Evolutionary conservation across 2,113 vertebrate genomes (phyloP).

Genomic region (Terrapene triunguis): DNA sequence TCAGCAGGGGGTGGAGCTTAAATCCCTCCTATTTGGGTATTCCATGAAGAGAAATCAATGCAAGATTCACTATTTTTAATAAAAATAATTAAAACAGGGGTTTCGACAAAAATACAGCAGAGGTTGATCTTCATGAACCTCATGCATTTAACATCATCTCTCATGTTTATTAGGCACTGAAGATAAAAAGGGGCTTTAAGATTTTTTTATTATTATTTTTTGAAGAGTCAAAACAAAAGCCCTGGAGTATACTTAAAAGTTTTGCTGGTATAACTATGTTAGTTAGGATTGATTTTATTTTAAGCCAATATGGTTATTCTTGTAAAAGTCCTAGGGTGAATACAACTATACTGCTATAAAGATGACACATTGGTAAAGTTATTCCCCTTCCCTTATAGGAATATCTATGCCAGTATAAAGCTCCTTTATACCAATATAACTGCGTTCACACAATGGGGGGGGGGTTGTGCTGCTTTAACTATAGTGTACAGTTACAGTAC

Average conservation of each 20-base stretch:
- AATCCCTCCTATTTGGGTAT: slow-evolving; percentile 4
- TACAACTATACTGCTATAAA: not conserved
- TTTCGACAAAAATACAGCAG: not conserved
- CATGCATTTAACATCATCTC: not conserved
- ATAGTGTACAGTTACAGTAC: not conserved
- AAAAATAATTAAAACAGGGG: not conserved
- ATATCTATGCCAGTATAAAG: not conserved
- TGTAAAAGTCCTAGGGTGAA: not conserved
- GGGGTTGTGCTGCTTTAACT: not conserved
- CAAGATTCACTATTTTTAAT: not conserved
- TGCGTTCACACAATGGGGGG: not conserved
- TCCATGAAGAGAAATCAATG: slow-evolving; percentile 18
- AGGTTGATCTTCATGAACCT: not conserved
- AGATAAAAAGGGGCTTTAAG: not conserved
- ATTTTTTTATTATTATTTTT: not conserved
- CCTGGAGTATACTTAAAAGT: not conserved
- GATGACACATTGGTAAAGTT: not conserved
- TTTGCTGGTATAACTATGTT: not conserved
- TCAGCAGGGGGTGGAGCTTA: not conserved
- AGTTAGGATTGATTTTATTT: not conserved
- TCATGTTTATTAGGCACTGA: fast-evolving
- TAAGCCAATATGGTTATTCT: not conserved
- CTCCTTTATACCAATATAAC: not conserved
- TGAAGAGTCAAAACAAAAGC: not conserved
- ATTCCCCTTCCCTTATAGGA: not conserved